Conservation (phyloP, 2,888 invertebrate species). For the Augiades crinisus region DNA sequence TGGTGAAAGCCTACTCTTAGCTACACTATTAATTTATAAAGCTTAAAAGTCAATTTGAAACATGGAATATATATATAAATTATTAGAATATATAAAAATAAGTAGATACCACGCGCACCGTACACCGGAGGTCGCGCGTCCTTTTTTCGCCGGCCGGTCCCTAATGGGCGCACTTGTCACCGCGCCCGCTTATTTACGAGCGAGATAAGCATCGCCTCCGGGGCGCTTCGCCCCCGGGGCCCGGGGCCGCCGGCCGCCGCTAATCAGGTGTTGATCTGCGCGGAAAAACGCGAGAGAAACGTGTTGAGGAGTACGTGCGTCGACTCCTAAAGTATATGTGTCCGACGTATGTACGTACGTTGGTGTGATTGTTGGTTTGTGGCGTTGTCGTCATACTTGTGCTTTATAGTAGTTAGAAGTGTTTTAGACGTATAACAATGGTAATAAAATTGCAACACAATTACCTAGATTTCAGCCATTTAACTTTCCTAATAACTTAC, state of each 20-base stretch:
- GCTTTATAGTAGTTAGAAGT: too few relatives aligned
- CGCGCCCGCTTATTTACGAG: constrained; percentile 61
- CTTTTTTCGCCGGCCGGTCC: constrained; percentile 43
- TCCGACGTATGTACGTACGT: background rate
- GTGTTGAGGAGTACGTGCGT: constrained; percentile 16
- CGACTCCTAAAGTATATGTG: background rate
- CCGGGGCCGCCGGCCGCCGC: constrained; percentile 22
- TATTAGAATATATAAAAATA: too few relatives aligned
- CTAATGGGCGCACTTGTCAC: constrained; percentile 71
- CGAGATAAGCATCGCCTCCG: constrained; percentile 57
- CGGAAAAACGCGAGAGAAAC: constrained; percentile 12
- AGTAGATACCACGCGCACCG: constrained; percentile 37
- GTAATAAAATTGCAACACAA: too few relatives aligned
- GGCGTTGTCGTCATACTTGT: too few relatives aligned
- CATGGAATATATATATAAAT: too few relatives aligned
- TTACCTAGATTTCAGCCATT: too few relatives aligned
- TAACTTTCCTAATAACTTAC: too few relatives aligned
- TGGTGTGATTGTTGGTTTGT: too few relatives aligned
- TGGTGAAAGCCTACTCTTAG: too few relatives aligned
- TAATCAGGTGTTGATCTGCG: constrained; percentile 28
- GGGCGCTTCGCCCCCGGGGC: constrained; percentile 34
- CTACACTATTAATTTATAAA: too few relatives aligned
- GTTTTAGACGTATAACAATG: too few relatives aligned
- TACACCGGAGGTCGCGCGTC: constrained; percentile 35
- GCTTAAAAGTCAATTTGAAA: too few relatives aligned